Evolutionary conservation across 2,797 vertebrate species (phyloP), one percentile per base, ranked within the genome.

Genomic region (Diplodus sargus): DNA sequence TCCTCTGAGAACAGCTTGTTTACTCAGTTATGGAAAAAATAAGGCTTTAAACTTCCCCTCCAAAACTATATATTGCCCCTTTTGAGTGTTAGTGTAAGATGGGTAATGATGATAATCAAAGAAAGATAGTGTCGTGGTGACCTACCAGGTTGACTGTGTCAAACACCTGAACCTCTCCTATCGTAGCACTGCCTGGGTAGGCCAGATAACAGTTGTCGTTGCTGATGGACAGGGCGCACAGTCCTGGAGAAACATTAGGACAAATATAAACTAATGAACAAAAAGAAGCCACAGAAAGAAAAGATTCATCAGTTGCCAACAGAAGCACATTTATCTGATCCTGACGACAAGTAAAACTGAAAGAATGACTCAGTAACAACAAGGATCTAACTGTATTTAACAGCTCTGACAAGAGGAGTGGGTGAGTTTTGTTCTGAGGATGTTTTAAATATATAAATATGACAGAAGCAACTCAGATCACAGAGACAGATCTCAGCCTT

Each of bases 161-260:
- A 72, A 99, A 99, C 88, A 99, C 98, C 79, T 99, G 98, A 18
- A 99, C 98, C 88, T 99, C 98, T 79, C 98, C 98, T 84, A 99
- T 99, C 63, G 96, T 98, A 1, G 98, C 97, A 15, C 98, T 99
- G 78, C 98, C 98, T 5, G 98, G 98, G 67, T 99, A 99, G 0
- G 97, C 98, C 94, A 99, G 92, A 84, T 99, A 99, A 88, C 98
- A 99, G 87, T 99, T 99, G 84, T 99, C 98, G 10, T 98, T 99
- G 91, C 96, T 99, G 93, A 99, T 98, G 59, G 98, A 99, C 68
- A 99, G 95, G 0, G 98, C 94, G 61, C 98, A 99, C 78, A 99
- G 77, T 65, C 98, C 98, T 99, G 88, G 5, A 76, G 49, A 63
- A 25, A 82, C 4, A 74, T 0, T n/a, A 60, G 18, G 18, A 79